Evolutionary conservation across 2,888 invertebrate genomes (phyloP), one percentile per base, ranked within the genome.

Genomic region (Habroteleia sp.): DNA sequence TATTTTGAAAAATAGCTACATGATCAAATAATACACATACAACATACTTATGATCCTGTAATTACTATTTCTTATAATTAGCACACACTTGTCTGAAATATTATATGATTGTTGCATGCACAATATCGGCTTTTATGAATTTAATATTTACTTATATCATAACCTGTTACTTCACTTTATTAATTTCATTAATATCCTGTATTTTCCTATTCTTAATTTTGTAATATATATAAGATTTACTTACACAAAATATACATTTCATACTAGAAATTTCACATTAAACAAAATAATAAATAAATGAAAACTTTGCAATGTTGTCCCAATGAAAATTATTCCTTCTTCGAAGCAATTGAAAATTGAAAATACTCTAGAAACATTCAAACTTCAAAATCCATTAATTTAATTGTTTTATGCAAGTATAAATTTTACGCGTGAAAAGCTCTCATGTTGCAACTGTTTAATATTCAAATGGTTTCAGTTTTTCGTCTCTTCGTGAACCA

Each of bases 1-100:
- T 66, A 56, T 66, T 66, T 48, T 66, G 42, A 56, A 66, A 68
- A 68, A 68, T 68, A 58, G 68, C 68, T 68, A 68, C 68, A 68
- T 58, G 35, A 50, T 48, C 31, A 50, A 68, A 41, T 68, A 58
- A 58, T 56, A 58, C 48, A 58, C 68, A 35, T 58, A 68, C 56
- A 56, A 56, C 56, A 46, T 56, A 54, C 33, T 46, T 29, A 46
- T 56, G 29, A 31, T 56, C 33, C 37, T 46, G 46, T 48, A 37
- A 31, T 39, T 56, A 31, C 31, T 39, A 23, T 58, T 29, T 16
- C 50, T 23, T 10, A 8, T 39, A 65, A 41, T 52, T 31, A 66
- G 54, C 37, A 46, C 33, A 46, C 44, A 48, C 39, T 68, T 56
- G 23, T 16, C 16, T 23, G 7, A 37, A 48, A 56, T 17, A 27